A percentile compares a stretch with the other conserved stretches of the same genome.
These are phyloP conservation scores for Notodonta ziczac DNA, from an alignment of 2,888 invertebrate species.

Conservation along the genomic window DNA sequence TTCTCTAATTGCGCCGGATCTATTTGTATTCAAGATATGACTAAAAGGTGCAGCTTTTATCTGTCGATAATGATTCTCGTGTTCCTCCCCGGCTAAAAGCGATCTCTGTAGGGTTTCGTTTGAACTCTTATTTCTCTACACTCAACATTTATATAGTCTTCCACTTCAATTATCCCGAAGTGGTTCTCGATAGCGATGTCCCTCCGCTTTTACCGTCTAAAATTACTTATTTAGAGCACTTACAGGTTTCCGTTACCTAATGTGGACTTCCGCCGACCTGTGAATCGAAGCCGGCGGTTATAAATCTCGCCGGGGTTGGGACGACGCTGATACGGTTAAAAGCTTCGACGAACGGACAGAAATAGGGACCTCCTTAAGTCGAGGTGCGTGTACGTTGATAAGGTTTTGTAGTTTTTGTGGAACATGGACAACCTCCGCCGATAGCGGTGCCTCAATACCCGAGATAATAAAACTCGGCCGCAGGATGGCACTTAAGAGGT, in stretches of 20 bases:
- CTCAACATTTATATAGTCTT: conserved; percentile 38
- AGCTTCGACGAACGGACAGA: conserved; percentile 73
- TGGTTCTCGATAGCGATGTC: conserved; percentile 54
- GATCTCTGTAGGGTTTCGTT: conserved; percentile 47
- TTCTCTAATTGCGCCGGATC: conserved; percentile 38
- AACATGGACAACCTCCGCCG: conserved; percentile 66
- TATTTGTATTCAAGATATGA: conserved; percentile 41
- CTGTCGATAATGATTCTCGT: conserved; percentile 40
- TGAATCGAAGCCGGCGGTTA: conserved; percentile 72
- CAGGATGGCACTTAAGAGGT: conserved; percentile 68
- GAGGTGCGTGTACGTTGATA: conserved; percentile 81
- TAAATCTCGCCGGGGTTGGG: conserved; percentile 71
- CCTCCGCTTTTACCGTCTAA: conserved; percentile 62
- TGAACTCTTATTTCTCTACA: conserved; percentile 42
- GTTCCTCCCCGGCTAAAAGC: conserved; percentile 39
- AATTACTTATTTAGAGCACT: conserved; percentile 64
- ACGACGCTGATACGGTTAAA: conserved; percentile 75
- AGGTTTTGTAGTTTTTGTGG: conserved; percentile 79
- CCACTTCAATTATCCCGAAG: conserved; percentile 59
- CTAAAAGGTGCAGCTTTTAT: conserved; percentile 55
- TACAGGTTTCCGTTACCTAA: conserved; percentile 73
- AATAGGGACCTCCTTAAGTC: conserved; percentile 77
- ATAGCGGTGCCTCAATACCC: conserved; percentile 67
- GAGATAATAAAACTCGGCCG: conserved; percentile 70
- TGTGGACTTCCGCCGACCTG: conserved; percentile 75